Percentiles rank a stretch among this genome's conserved stretches.
phyloP scores from a whole-genome alignment of 2,113 vertebrate species.

The Clupea harengus region DNA sequence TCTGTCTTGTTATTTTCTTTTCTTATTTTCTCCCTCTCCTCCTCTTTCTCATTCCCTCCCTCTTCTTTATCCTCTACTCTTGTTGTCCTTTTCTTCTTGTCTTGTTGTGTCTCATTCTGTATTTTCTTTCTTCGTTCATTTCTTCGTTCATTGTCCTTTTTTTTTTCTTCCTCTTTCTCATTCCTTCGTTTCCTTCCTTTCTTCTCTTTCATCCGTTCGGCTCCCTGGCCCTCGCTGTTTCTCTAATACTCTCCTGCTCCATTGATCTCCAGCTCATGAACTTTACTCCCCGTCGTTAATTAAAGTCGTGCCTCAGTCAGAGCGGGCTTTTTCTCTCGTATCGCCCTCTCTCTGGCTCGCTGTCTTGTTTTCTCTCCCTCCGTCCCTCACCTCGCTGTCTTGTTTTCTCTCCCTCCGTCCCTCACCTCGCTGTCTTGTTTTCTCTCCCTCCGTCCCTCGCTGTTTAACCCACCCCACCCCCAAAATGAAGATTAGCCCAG shows the following conservation, averaged over 20 bases:
- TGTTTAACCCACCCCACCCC: background rate
- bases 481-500: too few relatives aligned
- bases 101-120: background rate
- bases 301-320: too few relatives aligned
- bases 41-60: background rate
- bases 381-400: background rate
- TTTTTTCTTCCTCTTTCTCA: background rate
- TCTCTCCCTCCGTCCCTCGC: background rate
- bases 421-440: background rate
- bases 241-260: background rate
- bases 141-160: too few relatives aligned
- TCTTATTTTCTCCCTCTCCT: too few relatives aligned
- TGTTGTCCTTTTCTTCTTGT: background rate
- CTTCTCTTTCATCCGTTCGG: background rate
- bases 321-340: too few relatives aligned
- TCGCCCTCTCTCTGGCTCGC: too few relatives aligned
- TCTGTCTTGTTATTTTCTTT: background rate
- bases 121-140: background rate
- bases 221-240: background rate
- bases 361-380: background rate
- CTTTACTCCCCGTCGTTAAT: too few relatives aligned
- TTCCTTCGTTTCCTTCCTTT: background rate
- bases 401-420: background rate
- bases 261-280: background rate
- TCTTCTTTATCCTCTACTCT: too few relatives aligned